Evolutionary conservation across 1,140 invertebrate genomes (phyloP).

Genomic region (Halotydeus destructor): DNA sequence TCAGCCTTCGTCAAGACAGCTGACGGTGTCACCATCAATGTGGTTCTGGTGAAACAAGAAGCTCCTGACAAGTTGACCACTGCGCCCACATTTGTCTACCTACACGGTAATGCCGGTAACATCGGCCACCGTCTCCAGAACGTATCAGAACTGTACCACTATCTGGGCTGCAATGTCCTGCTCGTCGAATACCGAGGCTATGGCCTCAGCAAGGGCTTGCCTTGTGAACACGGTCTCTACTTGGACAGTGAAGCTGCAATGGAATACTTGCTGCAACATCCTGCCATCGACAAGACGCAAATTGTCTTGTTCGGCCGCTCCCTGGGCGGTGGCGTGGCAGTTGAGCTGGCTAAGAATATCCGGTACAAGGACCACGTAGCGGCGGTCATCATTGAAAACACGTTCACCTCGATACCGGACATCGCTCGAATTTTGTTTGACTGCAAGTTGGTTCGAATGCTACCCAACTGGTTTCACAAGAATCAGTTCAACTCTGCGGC

Average conservation of each 20-base stretch:
- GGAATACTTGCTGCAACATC: constrained; percentile 52
- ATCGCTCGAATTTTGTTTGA: constrained; percentile 39
- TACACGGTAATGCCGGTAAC: constrained; percentile 91
- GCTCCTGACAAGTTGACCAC: constrained; percentile 35
- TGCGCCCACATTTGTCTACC: constrained; percentile 59
- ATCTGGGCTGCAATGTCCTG: constrained; percentile 59
- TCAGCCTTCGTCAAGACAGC: constrained; percentile 42
- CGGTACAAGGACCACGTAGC: constrained; percentile 36
- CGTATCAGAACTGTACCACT: constrained; percentile 50
- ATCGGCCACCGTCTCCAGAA: constrained; percentile 75
- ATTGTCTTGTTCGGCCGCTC: constrained; percentile 73
- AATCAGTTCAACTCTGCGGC: constrained; percentile 18
- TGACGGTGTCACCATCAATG: constrained; percentile 60
- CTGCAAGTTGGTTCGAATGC: constrained; percentile 20
- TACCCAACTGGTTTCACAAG: constrained; percentile 19
- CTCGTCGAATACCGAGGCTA: constrained; percentile 84
- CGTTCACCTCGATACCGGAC: constrained; percentile 79
- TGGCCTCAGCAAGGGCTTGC: constrained; percentile 68
- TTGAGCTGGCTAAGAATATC: constrained; percentile 55
- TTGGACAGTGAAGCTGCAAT: constrained; percentile 66
- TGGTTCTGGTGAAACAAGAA: constrained; percentile 59
- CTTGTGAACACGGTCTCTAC: constrained; percentile 57
- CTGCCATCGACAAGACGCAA: constrained; percentile 57
- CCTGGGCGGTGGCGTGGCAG: constrained; percentile 54
- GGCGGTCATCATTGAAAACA: constrained; percentile 77